Evolutionary conservation across 2,888 invertebrate species (phyloP), one percentile per base, ranked within the genome.

Genomic region (Clunio marinus): DNA sequence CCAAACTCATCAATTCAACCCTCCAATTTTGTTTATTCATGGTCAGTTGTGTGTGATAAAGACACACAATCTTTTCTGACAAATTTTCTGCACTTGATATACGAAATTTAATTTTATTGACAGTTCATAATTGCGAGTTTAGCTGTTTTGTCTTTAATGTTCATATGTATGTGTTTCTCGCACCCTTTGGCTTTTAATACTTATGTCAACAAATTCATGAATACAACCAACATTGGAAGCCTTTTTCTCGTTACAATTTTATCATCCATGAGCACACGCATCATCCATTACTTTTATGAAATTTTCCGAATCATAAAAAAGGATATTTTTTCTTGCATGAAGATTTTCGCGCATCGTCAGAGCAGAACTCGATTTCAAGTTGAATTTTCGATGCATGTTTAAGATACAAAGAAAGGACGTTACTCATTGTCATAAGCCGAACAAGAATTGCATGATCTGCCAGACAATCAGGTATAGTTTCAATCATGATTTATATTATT

Each of bases 31-130:
- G 4, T 51, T 17, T 22, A 22, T 2, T 51, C 22, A 20, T 22
- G 51, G 51, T 51, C 51, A 51, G 51, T 51, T 22, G 51, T 51
- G 51, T 51, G 51, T 17, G 51, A 32, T 32, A 22, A 51, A 7
- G 45, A 15, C n/a, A n/a, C n/a, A 45, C 8, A 45, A 8, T 45
- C 4, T 45, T 45, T 45, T 13, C 45, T 45, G 45, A 51, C 51
- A 51, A 51, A 51, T 51, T 51, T 51, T 2, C 22, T 51, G 51
- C 51, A 17, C 17, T 51, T 51, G 51, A 51, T 51, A 51, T 22
- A n/a, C 15, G 41, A 41, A 41, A 41, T 41, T 41, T 5, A n/a
- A n/a, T 41, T 41, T 2, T n/a, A n/a, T 41, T 41, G 41, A n/a
- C 41, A 41, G 41, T n/a, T 41, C n/a, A 10, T 41, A 41, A 41